Evolutionary conservation across 2,797 vertebrate species (phyloP).

Genomic region (Eulemur albifrons): DNA sequence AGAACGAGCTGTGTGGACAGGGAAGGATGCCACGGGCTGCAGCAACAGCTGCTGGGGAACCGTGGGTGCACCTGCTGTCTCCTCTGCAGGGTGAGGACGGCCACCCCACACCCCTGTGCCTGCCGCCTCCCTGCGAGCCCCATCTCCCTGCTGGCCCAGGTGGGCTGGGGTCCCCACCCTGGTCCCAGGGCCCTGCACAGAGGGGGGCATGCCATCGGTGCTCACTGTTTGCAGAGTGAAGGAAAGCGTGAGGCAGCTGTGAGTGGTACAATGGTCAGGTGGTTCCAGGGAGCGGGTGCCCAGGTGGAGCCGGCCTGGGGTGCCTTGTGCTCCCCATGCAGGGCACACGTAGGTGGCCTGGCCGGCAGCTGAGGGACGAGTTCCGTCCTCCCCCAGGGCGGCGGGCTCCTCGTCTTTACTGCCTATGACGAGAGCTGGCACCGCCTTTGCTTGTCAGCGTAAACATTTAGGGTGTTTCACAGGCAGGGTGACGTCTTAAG

Average conservation of each 20-base stretch:
- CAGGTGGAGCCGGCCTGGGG: not conserved
- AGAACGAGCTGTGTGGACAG: fast-evolving
- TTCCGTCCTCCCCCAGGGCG: fast-evolving
- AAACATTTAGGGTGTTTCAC: fast-evolving
- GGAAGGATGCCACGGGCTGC: fast-evolving
- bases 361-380: not conserved
- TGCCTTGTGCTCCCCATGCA: not conserved
- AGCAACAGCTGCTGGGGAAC: not conserved
- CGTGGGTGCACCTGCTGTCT: fast-evolving
- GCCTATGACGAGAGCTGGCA: fast-evolving
- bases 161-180: fast-evolving
- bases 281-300: not conserved
- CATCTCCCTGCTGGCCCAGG: not conserved
- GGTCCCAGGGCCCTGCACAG: fast-evolving
- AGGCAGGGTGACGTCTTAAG: not conserved
- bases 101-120: not conserved
- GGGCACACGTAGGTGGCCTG: not conserved
- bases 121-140: fast-evolving
- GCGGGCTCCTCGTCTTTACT: fast-evolving
- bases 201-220: fast-evolving
- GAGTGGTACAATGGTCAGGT: not conserved
- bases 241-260: not conserved
- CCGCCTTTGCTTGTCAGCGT: fast-evolving
- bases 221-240: not conserved
- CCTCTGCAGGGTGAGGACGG: fast-evolving